Percentiles rank a stretch among this genome's conserved stretches.
Evolutionary conservation across 1,140 invertebrate genomes (phyloP).

Genomic region (Riptortus pedestris): DNA sequence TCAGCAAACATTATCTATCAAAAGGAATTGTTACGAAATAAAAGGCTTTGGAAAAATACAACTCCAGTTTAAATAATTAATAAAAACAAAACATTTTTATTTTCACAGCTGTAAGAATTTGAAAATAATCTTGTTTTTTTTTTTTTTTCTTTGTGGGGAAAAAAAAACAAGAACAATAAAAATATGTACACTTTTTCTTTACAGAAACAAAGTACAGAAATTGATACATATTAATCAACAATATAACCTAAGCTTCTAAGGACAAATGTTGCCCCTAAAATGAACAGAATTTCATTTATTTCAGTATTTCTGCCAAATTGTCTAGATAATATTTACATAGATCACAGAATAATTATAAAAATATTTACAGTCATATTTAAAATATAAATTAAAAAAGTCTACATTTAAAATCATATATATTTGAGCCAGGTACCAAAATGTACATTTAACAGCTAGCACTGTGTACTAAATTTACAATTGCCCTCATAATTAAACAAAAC

Average conservation of each 20-base stretch:
- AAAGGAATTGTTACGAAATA: too few species aligned
- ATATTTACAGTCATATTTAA: neutral
- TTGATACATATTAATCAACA: neutral
- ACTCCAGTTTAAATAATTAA: too few species aligned
- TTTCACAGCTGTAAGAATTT: neutral
- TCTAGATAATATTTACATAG: neutral
- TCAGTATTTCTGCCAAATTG: neutral
- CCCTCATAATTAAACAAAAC: neutral
- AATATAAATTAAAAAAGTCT: neutral
- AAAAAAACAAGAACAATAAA: neutral
- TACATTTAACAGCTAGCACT: neutral
- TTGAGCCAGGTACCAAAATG: neutral
- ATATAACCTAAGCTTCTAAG: too few species aligned
- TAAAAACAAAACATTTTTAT: neutral
- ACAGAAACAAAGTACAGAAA: neutral
- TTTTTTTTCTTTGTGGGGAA: too few species aligned
- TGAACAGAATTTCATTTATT: neutral
- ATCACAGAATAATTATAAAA: neutral
- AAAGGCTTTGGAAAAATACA: too few species aligned
- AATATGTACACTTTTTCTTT: neutral
- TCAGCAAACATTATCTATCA: too few species aligned
- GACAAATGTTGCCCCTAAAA: neutral
- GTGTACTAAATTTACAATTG: neutral
- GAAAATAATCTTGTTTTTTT: neutral
- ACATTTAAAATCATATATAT: neutral